Evolutionary conservation across 2,888 invertebrate species (phyloP), one percentile per base, ranked within the genome.

Genomic region (Dicycla oo): DNA sequence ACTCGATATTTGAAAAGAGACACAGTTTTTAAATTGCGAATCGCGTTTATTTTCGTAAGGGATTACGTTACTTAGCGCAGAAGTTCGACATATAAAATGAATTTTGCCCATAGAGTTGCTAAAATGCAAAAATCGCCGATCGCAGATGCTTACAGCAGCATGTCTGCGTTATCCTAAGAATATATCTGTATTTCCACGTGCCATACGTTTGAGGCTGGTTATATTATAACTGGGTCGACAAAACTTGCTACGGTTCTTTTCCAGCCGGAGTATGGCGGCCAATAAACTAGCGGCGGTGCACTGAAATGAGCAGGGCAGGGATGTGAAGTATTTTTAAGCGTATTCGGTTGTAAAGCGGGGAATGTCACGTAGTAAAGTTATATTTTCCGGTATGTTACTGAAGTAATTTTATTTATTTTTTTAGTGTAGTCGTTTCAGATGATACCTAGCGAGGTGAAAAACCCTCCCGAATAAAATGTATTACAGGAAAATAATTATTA

Each of bases 181-280:
- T 63, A 38, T 47, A 49, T 69, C 69, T n/a, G 65, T 60, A 47
- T 72, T 73, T 81, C 69, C 78, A 78, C 71, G 82, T 72, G 68
- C 57, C 68, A 57, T 85, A 80, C 61, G 66, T 82, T 70, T 69
- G 57, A 75, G 61, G 57, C 75, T 68, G 74, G 76, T 73, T 80
- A 65, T 71, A 87, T 73, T 80, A 65, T 71, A 87, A 78, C 78
- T 82, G 76, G 83, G 82, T 84, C 84, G 83, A 66, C 73, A 60
- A 69, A 84, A 80, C 80, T 86, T 80, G 60, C 58, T 58, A 62
- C 73, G 69, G 78, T 75, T 84, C 84, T 82, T 83, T 78, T 76
- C 83, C 73, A 80, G 81, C 63, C 53, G 45, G 78, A 45, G 58
- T 66, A 38, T 1, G 15, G 62, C 23, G 60, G 71, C 75, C 68